Conservation (phyloP, 2,888 invertebrate species). For the Xylophagus ater region DNA sequence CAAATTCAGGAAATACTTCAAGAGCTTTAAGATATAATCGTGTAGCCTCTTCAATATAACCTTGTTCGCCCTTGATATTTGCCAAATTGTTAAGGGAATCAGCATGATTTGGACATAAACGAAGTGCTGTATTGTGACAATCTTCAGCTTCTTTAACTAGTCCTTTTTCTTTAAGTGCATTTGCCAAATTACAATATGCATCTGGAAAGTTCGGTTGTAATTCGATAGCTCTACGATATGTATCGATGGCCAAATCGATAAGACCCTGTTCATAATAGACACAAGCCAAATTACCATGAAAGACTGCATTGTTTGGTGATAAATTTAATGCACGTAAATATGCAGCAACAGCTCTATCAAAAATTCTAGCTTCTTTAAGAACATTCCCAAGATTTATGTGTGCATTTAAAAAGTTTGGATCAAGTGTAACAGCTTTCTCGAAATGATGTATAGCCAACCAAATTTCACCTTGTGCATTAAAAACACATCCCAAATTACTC, state of each 20-base stretch:
- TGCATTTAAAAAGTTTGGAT: slow-evolving; percentile 98
- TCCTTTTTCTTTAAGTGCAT: slow-evolving; percentile 98
- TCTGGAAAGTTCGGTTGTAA: slow-evolving; percentile 98
- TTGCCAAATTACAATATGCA: slow-evolving; percentile 97
- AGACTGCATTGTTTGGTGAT: slow-evolving; percentile 92
- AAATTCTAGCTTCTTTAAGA: slow-evolving; percentile 96
- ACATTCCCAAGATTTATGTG: slow-evolving; percentile 99
- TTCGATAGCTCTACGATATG: slow-evolving; percentile 93
- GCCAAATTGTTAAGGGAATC: slow-evolving; percentile 98
- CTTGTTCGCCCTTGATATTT: slow-evolving; percentile 98
- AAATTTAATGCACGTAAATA: slow-evolving; percentile 91
- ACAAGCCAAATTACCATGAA: slow-evolving; percentile 96
- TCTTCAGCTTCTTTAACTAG: slow-evolving; percentile 91
- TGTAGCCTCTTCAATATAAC: slow-evolving; percentile 93
- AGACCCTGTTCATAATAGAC: slow-evolving; percentile 98
- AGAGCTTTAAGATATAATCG: slow-evolving; percentile 81
- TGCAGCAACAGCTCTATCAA: slow-evolving; percentile 98
- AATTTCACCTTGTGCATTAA: slow-evolving; percentile 98
- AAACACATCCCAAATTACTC: slow-evolving; percentile 99
- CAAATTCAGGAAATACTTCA: slow-evolving; percentile 94
- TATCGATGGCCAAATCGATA: slow-evolving; percentile 96
- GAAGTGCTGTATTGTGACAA: slow-evolving; percentile 90
- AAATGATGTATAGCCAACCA: slow-evolving; percentile 99
- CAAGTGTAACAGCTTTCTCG: slow-evolving; percentile 97
- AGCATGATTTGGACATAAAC: slow-evolving; percentile 91